Evolutionary conservation across 1,140 invertebrate species (phyloP), one percentile per base, ranked within the genome.

Genomic region (Tetranychus cinnabarinus): DNA sequence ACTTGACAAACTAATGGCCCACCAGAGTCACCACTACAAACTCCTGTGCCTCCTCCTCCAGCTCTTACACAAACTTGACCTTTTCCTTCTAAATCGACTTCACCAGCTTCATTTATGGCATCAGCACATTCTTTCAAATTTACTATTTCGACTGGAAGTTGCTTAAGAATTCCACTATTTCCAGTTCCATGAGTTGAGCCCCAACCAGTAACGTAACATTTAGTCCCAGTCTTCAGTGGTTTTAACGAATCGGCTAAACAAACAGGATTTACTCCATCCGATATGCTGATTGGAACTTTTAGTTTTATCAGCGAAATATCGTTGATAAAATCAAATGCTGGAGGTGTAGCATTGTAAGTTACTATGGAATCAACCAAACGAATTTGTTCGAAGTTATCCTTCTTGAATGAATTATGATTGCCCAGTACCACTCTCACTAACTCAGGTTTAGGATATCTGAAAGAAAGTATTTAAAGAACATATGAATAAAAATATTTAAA

Each of bases 251-350:
- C 48, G 33, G 73, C 74, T 0, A 72, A 61, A 10, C 66, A 63
- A n/a, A 73, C 73, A 5, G 67, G 60, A 1, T 73, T 69, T 0
- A 84, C 75, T 48, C 67, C 67, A 33, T 76, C 66, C 13, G 47
- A 37, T 63, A 73, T 77, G 55, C 78, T 76, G 2, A 63, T 66
- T 35, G 82, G 67, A 2, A 69, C 71, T 7, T 70, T 71, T 15
- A 82, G 67, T 61, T 73, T 74, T 23, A 84, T 67, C 0, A 84
- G 52, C 37, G 79, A 81, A 55, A 84, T 78, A 64, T 85, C 82
- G 62, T 79, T 39, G n/a, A 39, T 31, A 2, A 12, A 6, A 52
- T 52, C 50, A 37, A 35, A 36, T 58, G 23, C 15, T 37, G 31
- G 5, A 52, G 50, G n/a, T 52, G 23, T 33, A 52, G 13, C n/a